These are phyloP conservation scores for Salarias fasciatus DNA, from an alignment of 2,797 vertebrate genomes.

Conservation along the genomic window DNA sequence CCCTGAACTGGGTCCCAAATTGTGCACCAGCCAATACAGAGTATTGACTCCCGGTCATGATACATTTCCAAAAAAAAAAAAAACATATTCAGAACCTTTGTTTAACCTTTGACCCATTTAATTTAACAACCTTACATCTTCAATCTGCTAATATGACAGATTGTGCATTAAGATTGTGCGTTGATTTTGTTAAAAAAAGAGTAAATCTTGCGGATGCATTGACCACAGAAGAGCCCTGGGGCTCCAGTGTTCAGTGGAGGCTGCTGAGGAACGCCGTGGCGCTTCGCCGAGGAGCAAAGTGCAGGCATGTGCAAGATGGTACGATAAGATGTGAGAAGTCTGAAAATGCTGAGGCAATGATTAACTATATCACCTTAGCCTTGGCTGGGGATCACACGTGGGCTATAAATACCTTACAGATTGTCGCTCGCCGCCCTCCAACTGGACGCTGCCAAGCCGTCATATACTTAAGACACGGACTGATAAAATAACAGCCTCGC, in stretches of 20 bases:
- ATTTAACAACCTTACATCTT: neutral
- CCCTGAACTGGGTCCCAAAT: slow-evolving; percentile 14
- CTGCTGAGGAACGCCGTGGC: slow-evolving; percentile 3
- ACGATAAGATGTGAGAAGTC: slow-evolving; percentile 14
- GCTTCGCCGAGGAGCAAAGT: slow-evolving; percentile 36
- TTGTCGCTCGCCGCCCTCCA: slow-evolving; percentile 48
- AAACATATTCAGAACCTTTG: neutral
- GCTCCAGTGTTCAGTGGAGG: too few species aligned
- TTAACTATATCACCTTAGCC: slow-evolving; percentile 51
- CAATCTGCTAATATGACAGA: too few species aligned
- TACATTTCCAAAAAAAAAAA: neutral
- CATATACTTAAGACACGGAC: slow-evolving; percentile 27
- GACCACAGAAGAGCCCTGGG: neutral
- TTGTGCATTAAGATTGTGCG: too few species aligned
- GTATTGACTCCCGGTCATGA: slow-evolving; percentile 7
- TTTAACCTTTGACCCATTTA: neutral
- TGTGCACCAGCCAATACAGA: slow-evolving; percentile 1
- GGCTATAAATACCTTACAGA: slow-evolving; percentile 71
- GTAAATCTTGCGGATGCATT: neutral
- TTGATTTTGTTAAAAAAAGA: neutral
- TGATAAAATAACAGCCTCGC: slow-evolving; percentile 40
- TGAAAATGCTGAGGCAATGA: slow-evolving; percentile 62
- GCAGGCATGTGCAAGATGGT: slow-evolving; percentile 46
- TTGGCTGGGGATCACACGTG: slow-evolving; percentile 30
- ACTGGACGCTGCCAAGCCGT: slow-evolving; percentile 28